These are phyloP conservation scores for Agrotis ipsilon DNA, from an alignment of 2,888 invertebrate genomes.

Conservation along the genomic window DNA sequence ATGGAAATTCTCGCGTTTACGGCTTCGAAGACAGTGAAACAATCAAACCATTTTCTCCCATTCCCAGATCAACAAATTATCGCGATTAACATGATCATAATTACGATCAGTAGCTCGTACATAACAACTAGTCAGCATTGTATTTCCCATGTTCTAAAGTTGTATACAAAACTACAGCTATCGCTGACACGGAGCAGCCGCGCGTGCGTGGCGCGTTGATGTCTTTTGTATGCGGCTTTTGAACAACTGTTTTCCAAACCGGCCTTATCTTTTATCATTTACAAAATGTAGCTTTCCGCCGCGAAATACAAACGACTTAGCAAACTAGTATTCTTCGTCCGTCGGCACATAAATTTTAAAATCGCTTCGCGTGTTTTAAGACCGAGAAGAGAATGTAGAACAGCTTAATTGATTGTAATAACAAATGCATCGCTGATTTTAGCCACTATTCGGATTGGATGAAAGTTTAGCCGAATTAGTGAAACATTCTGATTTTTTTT, in stretches of 20 bases:
- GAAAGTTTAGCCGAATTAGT: conserved; percentile 55
- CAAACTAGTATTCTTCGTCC: conserved; percentile 22
- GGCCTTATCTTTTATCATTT: conserved; percentile 71
- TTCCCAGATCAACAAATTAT: conserved; percentile 58
- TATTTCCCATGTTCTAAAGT: conserved; percentile 62
- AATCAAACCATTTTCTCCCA: conserved; percentile 47
- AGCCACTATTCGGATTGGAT: conserved; percentile 39
- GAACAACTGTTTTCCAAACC: conserved; percentile 66
- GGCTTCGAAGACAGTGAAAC: conserved; percentile 31
- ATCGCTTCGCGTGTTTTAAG: conserved; percentile 46
- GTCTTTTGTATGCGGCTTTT: conserved; percentile 83
- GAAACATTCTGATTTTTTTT: conserved; percentile 49
- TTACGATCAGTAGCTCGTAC: conserved; percentile 40
- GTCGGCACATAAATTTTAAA: conserved; percentile 43
- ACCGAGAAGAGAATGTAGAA: conserved; percentile 54
- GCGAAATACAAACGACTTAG: conserved; percentile 51
- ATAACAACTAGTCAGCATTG: conserved; percentile 32
- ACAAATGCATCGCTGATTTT: conserved; percentile 54
- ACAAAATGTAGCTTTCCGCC: conserved; percentile 58
- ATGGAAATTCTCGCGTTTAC: conserved; percentile 18
- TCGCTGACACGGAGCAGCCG: conserved; percentile 65
- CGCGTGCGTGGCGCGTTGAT: conserved; percentile 81
- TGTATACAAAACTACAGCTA: conserved; percentile 66
- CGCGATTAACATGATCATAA: conserved; percentile 52
- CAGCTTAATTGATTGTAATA: conserved; percentile 61